Evolutionary conservation across 1,140 invertebrate genomes (phyloP), one percentile per base, ranked within the genome.

Genomic region (Macrotrachela quadricornifera): DNA sequence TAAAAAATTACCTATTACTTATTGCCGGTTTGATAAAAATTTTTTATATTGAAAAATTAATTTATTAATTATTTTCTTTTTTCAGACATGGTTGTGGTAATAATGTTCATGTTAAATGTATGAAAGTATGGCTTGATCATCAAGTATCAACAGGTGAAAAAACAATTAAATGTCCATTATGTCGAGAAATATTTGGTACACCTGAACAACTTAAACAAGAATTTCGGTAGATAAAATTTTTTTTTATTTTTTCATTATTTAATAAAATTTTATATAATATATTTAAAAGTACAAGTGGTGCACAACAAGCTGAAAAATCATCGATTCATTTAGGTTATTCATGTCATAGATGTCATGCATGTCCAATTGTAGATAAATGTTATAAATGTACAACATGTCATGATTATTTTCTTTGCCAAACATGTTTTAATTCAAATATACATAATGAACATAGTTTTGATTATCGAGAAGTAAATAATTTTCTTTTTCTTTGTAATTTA

Each of bases 101-200:
- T 58, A 70, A 62, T 56, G 64, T 71, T 11, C 68, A 70, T 57
- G 67, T 69, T 15, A 69, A 69, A 52, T 71, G 69, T 59, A 69
- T 71, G 67, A 67, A 64, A 50, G 59, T 71, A 10, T 70, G 66
- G 64, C 65, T 68, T 3, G 67, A 68, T 36, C 69, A 71, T 55
- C 67, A 70, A 53, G 62, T 62, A 51, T 58, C 61, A 42, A 58
- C 60, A 11, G 64, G 62, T 16, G 62, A 67, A 36, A 59, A 58
- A 9, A 57, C 52, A 10, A 15, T 71, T 30, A 66, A 67, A 51
- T 71, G 69, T 58, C 69, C 69, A 8, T 62, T 68, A 49, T 71
- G 69, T 60, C 61, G 69, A 17, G 64, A 67, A 55, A 65, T 68
- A 57, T 71, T 71, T 64, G 68, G 66, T 18, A 61, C 67, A 0